Base-by-base conservation (phyloP, 2,113 vertebrate genomes). In the Merops nubicus region DNA sequence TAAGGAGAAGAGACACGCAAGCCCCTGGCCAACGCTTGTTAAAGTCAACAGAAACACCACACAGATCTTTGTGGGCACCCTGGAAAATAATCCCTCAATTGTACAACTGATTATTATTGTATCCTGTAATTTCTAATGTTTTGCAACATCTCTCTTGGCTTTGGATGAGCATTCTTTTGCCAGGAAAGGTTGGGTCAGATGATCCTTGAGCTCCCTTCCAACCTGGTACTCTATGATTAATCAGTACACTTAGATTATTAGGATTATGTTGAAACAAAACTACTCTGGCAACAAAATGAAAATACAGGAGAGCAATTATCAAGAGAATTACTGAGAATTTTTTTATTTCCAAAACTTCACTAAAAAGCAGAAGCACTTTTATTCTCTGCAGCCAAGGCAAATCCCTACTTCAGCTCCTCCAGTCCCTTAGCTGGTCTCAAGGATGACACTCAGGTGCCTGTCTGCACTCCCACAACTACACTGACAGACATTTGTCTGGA, bases 11-110 rank as follows among this genome's bases (percentile, higher is more conserved):
- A 47, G 23, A 3, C 28, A 12, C 28, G 16, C 31, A 1, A 12
- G 14, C 4, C 47, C 60, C 48, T 4, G 31, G 72, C 50, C 75
- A 36, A 2, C 2, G 0, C 0, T 28, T 9, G 4, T 4, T 18
- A 10, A 47, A 74, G 45, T 19, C 60, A 50, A 42, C 18, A 14
- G 48, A 28, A 73, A 16, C 1, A 0, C n/a, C 11, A 29, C n/a
- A 25, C 31, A 12, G 15, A 2, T 0, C n/a, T 21, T 7, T 33
- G 33, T 11, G 8, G 0, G 5, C 7, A 1, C 34, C 33, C 20
- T 15, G 59, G 38, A 47, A 75, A 23, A 18, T 6, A n/a, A n/a
- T n/a, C n/a, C n/a, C n/a, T n/a, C n/a, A n/a, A 8, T 7, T 36
- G 38, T 28, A 68, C 60, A 17, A 2, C 15, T 45, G 40, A 6